Percentiles rank a stretch among this genome's conserved stretches.
These are phyloP conservation scores for Hydrotaea diabolus DNA, from an alignment of 2,888 invertebrate genomes.

Conservation along the genomic window DNA sequence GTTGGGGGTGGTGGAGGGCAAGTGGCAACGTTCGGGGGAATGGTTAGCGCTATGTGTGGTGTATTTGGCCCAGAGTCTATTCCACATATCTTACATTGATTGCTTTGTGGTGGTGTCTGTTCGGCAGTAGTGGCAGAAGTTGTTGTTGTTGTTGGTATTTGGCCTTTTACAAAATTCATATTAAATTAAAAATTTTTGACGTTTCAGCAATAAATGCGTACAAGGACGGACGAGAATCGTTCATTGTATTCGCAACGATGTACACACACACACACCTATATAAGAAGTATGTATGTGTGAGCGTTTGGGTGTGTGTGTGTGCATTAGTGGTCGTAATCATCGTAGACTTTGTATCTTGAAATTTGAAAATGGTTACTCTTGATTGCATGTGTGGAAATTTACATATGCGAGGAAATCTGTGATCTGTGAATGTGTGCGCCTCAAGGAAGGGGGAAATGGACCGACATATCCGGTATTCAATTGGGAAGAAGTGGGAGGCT, in stretches of 20 bases:
- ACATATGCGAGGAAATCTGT: constrained; percentile 22
- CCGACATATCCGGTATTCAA: not conserved
- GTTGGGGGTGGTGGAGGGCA: not conserved
- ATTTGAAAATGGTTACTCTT: constrained; percentile 57
- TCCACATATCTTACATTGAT: constrained; percentile 58
- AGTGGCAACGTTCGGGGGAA: not conserved
- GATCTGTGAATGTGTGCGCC: constrained; percentile 1
- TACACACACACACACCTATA: constrained; percentile 2
- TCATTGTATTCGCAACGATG: constrained; percentile 15
- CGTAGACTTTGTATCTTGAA: constrained; percentile 38
- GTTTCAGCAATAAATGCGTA: constrained; percentile 49
- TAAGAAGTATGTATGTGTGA: not conserved
- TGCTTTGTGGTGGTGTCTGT: constrained; percentile 60
- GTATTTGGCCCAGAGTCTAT: constrained; percentile 23
- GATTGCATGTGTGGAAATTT: constrained; percentile 56
- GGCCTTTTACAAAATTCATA: constrained; percentile 64
- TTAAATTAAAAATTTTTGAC: constrained; percentile 65
- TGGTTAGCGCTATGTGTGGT: constrained; percentile 9
- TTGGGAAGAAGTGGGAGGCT: not conserved
- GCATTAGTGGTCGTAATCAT: constrained; percentile 27
- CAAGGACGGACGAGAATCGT: not conserved
- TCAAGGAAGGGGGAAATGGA: constrained; percentile 3
- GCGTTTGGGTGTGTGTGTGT: constrained; percentile 42
- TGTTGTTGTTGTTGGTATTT: constrained; percentile 42
- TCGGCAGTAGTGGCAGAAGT: constrained; percentile 18